A percentile compares a stretch with the other conserved stretches of the same genome.
Evolutionary conservation across 2,888 invertebrate species (phyloP).

Genomic region (Drosophila koepferae): DNA sequence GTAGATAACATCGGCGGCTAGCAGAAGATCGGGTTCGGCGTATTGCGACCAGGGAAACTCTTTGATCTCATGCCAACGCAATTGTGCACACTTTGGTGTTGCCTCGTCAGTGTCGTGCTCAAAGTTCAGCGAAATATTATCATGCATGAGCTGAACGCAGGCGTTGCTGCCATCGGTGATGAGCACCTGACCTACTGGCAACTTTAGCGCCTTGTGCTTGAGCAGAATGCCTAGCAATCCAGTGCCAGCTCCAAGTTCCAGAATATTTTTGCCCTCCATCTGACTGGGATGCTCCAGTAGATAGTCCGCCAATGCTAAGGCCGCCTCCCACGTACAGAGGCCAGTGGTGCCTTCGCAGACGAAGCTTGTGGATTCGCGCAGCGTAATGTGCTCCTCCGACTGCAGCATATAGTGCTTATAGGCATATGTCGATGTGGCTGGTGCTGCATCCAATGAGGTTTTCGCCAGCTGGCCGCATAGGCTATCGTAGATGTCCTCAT

Average conservation of each 20-base stretch:
- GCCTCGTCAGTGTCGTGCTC: slow-evolving; percentile 5
- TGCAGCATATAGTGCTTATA: slow-evolving; percentile 88
- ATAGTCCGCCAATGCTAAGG: slow-evolving; percentile 90
- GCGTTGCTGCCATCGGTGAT: slow-evolving; percentile 90
- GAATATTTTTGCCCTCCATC: slow-evolving; percentile 87
- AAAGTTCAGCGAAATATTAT: slow-evolving; percentile 89
- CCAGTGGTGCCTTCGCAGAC: slow-evolving; percentile 93
- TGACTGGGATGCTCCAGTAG: slow-evolving; percentile 86
- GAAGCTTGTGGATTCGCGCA: slow-evolving; percentile 90
- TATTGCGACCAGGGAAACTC: slow-evolving; percentile 71
- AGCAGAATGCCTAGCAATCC: slow-evolving; percentile 90
- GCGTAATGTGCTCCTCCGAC: slow-evolving; percentile 85
- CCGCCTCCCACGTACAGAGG: slow-evolving; percentile 92
- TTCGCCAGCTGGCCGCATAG: slow-evolving; percentile 81
- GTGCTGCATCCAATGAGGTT: background rate
- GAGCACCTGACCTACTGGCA: slow-evolving; percentile 86
- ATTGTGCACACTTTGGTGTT: slow-evolving; percentile 45
- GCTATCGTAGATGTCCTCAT: slow-evolving; percentile 88
- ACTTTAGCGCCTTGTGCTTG: slow-evolving; percentile 86
- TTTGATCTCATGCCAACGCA: slow-evolving; percentile 86
- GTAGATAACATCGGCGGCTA: slow-evolving; percentile 88
- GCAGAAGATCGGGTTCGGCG: slow-evolving; percentile 85
- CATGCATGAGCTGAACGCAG: slow-evolving; percentile 88
- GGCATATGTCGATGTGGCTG: slow-evolving; percentile 79
- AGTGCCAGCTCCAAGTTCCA: slow-evolving; percentile 92